Base-by-base conservation (phyloP, 2,888 invertebrate genomes). In the Steinernema scapterisci region DNA sequence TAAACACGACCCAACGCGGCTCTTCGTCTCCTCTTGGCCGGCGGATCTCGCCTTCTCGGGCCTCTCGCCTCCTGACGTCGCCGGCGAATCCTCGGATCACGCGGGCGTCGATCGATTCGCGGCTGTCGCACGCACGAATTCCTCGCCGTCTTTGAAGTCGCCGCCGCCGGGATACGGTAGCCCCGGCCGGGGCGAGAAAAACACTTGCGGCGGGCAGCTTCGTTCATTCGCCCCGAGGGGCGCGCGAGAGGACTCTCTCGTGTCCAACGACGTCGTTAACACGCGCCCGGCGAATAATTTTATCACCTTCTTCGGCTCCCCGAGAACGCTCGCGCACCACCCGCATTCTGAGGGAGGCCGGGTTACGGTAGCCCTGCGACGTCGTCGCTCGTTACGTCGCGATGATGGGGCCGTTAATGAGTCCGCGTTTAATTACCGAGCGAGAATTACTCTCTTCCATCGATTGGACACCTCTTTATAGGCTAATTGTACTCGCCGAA, bases 261-360 rank as follows among this genome's bases (percentile, higher is more conserved):
- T 25, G 63, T 63, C 38, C 31, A 63, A 63, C 63, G 63, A 63
- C 63, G 63, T 63, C 63, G 63, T 63, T 63, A 63, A 63, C 63
- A 63, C 63, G 63, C 63, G 63, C 27, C 63, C n/a, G 16, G 27
- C 63, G 63, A 25, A 25, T 31, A 31, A 63, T 31, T 63, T 63
- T 19, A 31, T 63, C 63, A 25, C 63, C 63, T 63, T 63, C 63
- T 63, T 13, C 63, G 63, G 13, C 63, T 63, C 63, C 16, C 38
- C 63, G 63, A 16, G 63, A 63, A 31, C 25, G 63, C 25, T 25
- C 63, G 63, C 63, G 63, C 63, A 31, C 63, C 63, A 19, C 63
- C 63, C 63, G 63, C 63, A 63, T 63, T 63, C 63, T 25, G 63
- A 31, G 63, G 63, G 38, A 25, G 16, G 54, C 25, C 54, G 63